Evolutionary conservation across 2,797 vertebrate species (phyloP).

Genomic region (Falco naumanni): DNA sequence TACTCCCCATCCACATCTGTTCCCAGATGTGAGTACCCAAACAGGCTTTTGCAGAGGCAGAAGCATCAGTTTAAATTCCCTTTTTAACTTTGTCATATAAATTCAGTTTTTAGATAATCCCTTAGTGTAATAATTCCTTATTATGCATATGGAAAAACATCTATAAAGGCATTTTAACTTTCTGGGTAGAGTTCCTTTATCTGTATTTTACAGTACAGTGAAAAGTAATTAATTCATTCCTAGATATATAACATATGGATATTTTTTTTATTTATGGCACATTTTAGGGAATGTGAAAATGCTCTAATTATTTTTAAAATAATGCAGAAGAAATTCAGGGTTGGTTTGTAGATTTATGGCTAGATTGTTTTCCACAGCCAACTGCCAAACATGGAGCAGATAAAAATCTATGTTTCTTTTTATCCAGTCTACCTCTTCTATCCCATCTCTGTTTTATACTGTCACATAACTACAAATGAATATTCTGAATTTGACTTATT

Average conservation of each 20-base stretch:
- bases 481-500: conserved; percentile 14
- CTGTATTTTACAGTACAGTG: conserved; percentile 42
- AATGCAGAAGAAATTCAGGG: conserved; percentile 27
- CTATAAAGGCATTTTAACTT: conserved; percentile 35
- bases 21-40: background rate
- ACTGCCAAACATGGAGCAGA: background rate
- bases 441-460: background rate
- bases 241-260: conserved; percentile 57
- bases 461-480: background rate
- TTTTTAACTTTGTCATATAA: background rate
- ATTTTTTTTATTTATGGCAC: conserved; percentile 36
- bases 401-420: conserved; percentile 30
- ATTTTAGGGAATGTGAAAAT: conserved; percentile 39
- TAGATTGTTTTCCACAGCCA: conserved; percentile 52
- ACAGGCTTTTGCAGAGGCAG: background rate
- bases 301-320: conserved; percentile 54
- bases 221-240: conserved; percentile 55
- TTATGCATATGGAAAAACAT: conserved; percentile 5
- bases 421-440: background rate
- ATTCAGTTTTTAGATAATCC: conserved; percentile 38
- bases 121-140: conserved; percentile 33
- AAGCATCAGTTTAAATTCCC: background rate
- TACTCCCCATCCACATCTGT: background rate
- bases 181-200: conserved; percentile 52
- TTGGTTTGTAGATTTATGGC: conserved; percentile 27